phyloP scores from a whole-genome alignment of 2,888 invertebrate genomes.

The Sthenelais limicola region DNA sequence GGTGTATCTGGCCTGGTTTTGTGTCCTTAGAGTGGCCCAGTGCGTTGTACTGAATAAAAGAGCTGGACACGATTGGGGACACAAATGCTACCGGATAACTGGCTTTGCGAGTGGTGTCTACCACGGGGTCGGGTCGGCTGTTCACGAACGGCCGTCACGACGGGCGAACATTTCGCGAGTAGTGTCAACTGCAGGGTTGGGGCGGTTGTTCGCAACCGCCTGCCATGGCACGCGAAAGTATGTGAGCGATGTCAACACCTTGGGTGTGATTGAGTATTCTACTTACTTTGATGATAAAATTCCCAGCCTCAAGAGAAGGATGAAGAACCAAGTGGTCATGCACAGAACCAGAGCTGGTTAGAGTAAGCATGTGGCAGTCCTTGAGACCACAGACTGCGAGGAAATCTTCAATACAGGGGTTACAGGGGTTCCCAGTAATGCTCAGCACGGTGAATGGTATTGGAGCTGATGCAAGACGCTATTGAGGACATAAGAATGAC shows the following conservation, averaged over 20 bases:
- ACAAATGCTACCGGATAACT: too few species aligned
- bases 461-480: constrained; percentile 90
- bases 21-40: too few species aligned
- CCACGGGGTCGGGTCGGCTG: too few species aligned
- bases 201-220: constrained; percentile 90
- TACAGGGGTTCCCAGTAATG: constrained; percentile 88
- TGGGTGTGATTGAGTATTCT: too few species aligned
- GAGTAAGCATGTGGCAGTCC: constrained; percentile 95
- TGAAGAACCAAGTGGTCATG: constrained; percentile 93
- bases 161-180: constrained; percentile 96
- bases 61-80: constrained; percentile 92
- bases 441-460: constrained; percentile 93
- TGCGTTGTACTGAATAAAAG: too few species aligned
- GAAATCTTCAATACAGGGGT: constrained; percentile 95
- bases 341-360: constrained; percentile 84
- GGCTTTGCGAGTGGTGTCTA: constrained; percentile 93
- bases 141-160: constrained; percentile 96
- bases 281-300: constrained; percentile 71
- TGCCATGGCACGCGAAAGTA: constrained; percentile 92
- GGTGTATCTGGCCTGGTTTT: too few species aligned
- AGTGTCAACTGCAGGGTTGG: constrained; percentile 92
- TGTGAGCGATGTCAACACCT: too few species aligned
- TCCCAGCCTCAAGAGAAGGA: constrained; percentile 86
- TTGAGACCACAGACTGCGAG: constrained; percentile 96
- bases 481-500: too few species aligned